Evolutionary conservation across 2,888 invertebrate species (phyloP).

Genomic region (Selenia dentaria): DNA sequence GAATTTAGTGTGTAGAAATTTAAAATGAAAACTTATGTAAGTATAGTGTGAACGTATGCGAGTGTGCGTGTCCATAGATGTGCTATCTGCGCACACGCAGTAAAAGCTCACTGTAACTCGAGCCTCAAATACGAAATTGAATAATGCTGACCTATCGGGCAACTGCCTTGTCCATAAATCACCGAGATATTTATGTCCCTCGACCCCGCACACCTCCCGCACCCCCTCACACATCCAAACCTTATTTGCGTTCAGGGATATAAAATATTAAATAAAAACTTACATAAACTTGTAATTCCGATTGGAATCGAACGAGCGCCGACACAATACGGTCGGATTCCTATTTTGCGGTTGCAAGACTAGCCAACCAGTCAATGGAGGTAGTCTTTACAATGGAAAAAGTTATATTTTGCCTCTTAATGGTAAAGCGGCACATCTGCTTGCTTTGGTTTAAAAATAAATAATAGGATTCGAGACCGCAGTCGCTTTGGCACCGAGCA

Average conservation of each 20-base stretch:
- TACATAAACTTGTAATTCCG: constrained; percentile 80
- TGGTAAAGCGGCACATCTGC: constrained; percentile 25
- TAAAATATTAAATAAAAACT: constrained; percentile 83
- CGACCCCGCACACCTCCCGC: constrained; percentile 57
- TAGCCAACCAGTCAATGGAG: constrained; percentile 49
- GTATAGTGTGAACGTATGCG: no score
- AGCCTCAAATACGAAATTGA: constrained; percentile 84
- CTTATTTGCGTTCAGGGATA: constrained; percentile 74
- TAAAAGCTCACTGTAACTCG: constrained; percentile 83
- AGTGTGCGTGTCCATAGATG: constrained; percentile 57
- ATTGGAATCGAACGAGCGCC: constrained; percentile 71
- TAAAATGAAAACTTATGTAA: no score
- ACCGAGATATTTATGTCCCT: constrained; percentile 83
- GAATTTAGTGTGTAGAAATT: no score
- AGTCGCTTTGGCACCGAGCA: constrained; percentile 15
- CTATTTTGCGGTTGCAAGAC: constrained; percentile 68
- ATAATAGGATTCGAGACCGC: constrained; percentile 29
- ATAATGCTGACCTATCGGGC: constrained; percentile 85
- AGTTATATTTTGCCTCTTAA: constrained; percentile 37
- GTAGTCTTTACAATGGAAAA: constrained; percentile 51
- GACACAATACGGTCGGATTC: constrained; percentile 61
- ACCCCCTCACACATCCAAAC: constrained; percentile 53
- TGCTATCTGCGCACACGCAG: constrained; percentile 75
- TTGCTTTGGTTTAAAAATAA: constrained; percentile 31
- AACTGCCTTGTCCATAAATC: constrained; percentile 82